These are phyloP conservation scores for Anas bahamensis DNA, from an alignment of 2,797 vertebrate genomes.

Conservation along the genomic window DNA sequence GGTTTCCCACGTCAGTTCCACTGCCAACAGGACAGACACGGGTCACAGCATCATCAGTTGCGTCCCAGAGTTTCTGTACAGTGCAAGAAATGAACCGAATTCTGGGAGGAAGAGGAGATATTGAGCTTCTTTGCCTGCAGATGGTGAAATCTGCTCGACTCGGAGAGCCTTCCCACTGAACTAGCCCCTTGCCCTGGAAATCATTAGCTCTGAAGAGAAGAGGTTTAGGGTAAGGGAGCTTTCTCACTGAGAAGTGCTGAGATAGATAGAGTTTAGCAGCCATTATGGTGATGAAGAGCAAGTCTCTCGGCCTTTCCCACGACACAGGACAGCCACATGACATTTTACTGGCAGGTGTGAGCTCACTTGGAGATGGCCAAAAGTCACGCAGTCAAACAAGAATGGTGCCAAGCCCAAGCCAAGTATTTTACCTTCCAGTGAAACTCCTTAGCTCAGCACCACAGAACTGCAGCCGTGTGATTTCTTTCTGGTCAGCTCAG, in stretches of 20 bases:
- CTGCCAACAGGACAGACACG: background rate
- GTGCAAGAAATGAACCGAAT: background rate
- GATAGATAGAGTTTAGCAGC: background rate
- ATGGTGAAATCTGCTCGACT: accelerated
- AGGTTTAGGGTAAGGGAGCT: background rate
- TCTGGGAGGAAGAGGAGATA: background rate
- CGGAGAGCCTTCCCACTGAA: background rate
- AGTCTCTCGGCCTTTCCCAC: background rate
- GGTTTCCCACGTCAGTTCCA: background rate
- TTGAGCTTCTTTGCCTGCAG: background rate
- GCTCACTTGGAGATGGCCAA: background rate
- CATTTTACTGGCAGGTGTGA: background rate
- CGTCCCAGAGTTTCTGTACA: background rate
- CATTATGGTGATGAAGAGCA: background rate
- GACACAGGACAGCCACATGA: background rate
- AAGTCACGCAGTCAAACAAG: background rate
- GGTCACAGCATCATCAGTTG: background rate
- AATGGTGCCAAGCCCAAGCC: background rate
- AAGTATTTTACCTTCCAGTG: background rate
- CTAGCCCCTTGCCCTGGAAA: background rate
- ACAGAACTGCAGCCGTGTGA: background rate
- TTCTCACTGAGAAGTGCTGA: background rate
- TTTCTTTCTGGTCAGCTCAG: background rate
- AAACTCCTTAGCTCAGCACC: background rate
- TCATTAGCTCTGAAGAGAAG: background rate